Evolutionary conservation across 2,113 vertebrate species (phyloP).

Genomic region (Cyphomyrus discorhynchus): DNA sequence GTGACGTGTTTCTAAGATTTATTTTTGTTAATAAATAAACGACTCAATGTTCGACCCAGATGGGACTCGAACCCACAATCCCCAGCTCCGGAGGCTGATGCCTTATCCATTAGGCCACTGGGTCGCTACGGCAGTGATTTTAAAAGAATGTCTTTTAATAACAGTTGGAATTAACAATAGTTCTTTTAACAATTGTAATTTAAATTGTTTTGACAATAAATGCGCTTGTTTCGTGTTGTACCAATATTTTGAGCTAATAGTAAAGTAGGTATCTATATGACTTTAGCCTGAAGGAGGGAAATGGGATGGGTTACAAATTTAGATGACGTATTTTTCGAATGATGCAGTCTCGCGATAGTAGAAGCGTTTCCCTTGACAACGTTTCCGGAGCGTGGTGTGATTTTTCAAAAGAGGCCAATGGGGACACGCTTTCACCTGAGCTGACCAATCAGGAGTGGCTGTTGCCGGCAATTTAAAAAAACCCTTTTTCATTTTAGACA

Average conservation of each 20-base stretch:
- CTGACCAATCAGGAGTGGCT: constrained; percentile 68
- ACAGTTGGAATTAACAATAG: background rate
- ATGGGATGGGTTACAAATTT: background rate
- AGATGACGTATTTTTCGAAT: background rate
- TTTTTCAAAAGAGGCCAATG: constrained; percentile 81
- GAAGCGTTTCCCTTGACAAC: constrained; percentile 23
- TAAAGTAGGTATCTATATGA: background rate
- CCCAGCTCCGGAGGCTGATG: constrained; percentile 98
- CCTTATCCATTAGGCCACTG: constrained; percentile 99
- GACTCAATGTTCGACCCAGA: constrained; percentile 68
- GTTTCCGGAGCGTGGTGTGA: constrained; percentile 32
- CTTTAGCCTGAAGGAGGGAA: background rate
- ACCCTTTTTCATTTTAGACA: background rate
- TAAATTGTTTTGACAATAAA: background rate
- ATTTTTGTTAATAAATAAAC: background rate
- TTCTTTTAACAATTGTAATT: background rate
- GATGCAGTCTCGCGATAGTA: constrained; percentile 49
- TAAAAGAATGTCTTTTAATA: background rate
- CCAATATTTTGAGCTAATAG: background rate
- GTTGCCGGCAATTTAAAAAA: constrained; percentile 79
- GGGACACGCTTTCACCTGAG: constrained; percentile 66
- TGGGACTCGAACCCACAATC: constrained; percentile 99
- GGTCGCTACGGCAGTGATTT: constrained; percentile 57
- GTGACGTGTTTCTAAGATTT: background rate
- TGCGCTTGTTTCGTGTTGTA: background rate